Conservation (phyloP, 2,797 vertebrate genomes). For the Leptodactylus fallax region DNA sequence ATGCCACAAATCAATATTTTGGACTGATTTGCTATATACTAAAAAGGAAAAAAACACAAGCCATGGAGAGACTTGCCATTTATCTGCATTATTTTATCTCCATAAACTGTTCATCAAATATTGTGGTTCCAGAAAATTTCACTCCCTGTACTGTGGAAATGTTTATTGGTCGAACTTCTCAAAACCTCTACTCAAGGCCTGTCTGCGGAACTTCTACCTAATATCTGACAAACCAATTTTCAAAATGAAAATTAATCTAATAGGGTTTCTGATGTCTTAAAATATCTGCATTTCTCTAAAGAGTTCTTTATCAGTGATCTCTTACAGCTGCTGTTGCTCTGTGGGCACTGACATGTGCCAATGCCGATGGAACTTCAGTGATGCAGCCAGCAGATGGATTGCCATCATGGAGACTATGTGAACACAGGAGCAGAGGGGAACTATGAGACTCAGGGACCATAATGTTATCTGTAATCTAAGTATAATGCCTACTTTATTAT, state of each 20-base stretch:
- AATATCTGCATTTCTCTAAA: not conserved
- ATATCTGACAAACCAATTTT: not conserved
- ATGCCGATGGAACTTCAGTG: too few species aligned
- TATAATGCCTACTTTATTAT: too few species aligned
- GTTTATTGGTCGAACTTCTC: not conserved
- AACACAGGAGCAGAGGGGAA: too few species aligned
- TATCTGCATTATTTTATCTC: too few species aligned
- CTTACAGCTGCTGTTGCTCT: too few species aligned
- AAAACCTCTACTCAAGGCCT: not conserved
- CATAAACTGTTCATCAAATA: too few species aligned
- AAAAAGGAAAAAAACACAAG: not conserved
- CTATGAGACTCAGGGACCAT: too few species aligned
- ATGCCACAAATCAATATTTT: not conserved
- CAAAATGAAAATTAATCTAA: not conserved
- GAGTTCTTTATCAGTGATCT: not conserved
- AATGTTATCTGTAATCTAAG: too few species aligned
- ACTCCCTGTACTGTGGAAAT: not conserved
- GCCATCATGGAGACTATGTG: too few species aligned
- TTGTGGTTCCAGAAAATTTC: not conserved
- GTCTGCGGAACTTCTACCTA: not conserved
- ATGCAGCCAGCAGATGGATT: too few species aligned
- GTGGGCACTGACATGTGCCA: too few species aligned
- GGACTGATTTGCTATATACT: not conserved
- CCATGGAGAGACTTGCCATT: not conserved
- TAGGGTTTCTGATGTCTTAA: not conserved